These are phyloP conservation scores for Atta cephalotes DNA, from an alignment of 1,140 invertebrate genomes.

Conservation along the genomic window DNA sequence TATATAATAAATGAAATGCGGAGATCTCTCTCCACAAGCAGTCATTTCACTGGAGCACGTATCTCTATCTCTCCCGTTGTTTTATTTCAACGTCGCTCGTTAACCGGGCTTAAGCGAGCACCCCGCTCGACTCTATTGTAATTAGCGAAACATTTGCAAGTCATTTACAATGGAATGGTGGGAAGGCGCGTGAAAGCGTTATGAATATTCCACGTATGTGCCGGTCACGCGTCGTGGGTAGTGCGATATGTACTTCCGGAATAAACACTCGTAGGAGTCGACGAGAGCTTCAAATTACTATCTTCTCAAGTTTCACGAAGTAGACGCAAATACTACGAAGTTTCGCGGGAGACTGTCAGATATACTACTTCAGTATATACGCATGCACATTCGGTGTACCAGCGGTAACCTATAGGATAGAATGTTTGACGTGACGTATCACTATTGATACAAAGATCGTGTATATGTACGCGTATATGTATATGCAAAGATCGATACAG, in stretches of 20 bases:
- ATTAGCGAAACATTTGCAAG: constrained; percentile 62
- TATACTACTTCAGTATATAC: constrained; percentile 16
- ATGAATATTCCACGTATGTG: constrained; percentile 56
- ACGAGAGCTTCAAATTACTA: constrained; percentile 59
- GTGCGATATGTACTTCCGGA: constrained; percentile 45
- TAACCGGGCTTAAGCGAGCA: constrained; percentile 20
- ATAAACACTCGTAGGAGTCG: constrained; percentile 51
- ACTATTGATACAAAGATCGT: constrained; percentile 59
- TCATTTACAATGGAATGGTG: constrained; percentile 39
- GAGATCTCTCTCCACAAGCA: neutral
- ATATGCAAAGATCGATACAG: constrained; percentile 27
- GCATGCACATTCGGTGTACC: constrained; percentile 9
- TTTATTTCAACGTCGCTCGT: constrained; percentile 20
- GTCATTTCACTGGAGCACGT: neutral
- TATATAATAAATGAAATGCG: neutral
- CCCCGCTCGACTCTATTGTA: constrained; percentile 23
- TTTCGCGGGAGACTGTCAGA: constrained; percentile 40
- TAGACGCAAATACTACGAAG: constrained; percentile 59
- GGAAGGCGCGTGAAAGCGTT: constrained; percentile 34
- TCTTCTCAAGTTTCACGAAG: constrained; percentile 62
- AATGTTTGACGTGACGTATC: constrained; percentile 50
- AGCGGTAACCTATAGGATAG: constrained; percentile 29
- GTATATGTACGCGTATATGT: neutral
- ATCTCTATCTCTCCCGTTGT: neutral
- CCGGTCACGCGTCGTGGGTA: neutral